Base-by-base conservation (phyloP, 1,140 invertebrate species). In the Epicauta chinensis region DNA sequence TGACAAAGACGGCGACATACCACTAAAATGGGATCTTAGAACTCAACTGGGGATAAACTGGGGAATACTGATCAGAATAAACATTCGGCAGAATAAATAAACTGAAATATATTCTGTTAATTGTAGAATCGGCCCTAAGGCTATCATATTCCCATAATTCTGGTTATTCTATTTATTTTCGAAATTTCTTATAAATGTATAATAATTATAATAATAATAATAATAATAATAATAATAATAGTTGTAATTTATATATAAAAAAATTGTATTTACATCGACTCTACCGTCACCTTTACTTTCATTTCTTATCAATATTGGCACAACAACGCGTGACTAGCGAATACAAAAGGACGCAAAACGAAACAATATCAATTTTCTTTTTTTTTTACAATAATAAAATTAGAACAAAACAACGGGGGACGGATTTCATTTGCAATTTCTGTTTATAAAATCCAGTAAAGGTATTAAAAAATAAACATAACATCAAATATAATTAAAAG, bases 281-380 rank as follows among this genome's bases (percentile, higher is more conserved):
- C 23, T 42, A 52, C 54, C 48, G 54, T 56, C 54, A 51, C 44
- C 29, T 52, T 12, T 38, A 37, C 40, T 56, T 56, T 23, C 23
- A 23, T 23, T 7, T 23, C 23, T 23, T 23, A 23, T 23, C 23
- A 23, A 5, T 51, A 56, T 56, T 56, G 54, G 54, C 54, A 56
- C 54, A 56, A 51, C 23, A 47, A 47, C 46, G 47, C 38, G 49
- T 56, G 54, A 56, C 54, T 56, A 56, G 54, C 54, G 53, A 56
- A 47, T 17, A 46, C 15, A 34, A 37, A 51, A 34, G n/a, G n/a
- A n/a, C n/a, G n/a, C n/a, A n/a, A 23, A 23, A 7, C 4, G 7
- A 23, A 52, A 56, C 47, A 56, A 56, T 16, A 44, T 31, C 13
- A 35, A 23, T 37, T 39, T 30, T 13, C 23, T 31, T 16, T 46